phyloP scores from a whole-genome alignment of 2,113 vertebrate species.

The Pygoscelis antarcticus region DNA sequence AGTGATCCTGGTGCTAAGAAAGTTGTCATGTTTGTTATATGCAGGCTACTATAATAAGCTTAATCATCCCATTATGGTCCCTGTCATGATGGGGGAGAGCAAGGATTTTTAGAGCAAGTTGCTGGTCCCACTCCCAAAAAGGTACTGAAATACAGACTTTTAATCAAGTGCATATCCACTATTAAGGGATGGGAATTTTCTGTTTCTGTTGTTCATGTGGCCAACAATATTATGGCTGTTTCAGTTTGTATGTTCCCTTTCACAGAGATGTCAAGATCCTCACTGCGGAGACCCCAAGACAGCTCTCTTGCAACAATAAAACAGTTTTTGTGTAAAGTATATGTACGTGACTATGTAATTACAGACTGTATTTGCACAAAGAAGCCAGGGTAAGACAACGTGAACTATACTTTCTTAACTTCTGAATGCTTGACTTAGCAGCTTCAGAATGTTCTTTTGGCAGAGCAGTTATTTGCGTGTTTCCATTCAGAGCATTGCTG shows the following conservation, averaged over 20 bases:
- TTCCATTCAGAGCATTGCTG: background rate
- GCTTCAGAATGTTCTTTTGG: background rate
- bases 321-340: background rate
- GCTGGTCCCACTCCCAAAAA: background rate
- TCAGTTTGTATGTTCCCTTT: background rate
- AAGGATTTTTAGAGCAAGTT: background rate
- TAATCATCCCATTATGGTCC: background rate
- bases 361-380: background rate
- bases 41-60: background rate
- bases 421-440: background rate
- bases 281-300: background rate
- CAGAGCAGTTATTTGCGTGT: background rate
- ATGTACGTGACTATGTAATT: background rate
- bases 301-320: background rate
- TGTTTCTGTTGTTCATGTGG: background rate
- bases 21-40: background rate
- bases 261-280: background rate
- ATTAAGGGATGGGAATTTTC: background rate
- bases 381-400: background rate
- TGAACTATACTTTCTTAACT: background rate
- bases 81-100: background rate
- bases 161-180: background rate
- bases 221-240: background rate
- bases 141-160: background rate
- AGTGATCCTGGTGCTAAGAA: background rate